Evolutionary conservation across 2,797 vertebrate genomes (phyloP).

Genomic region (Macrochelys suwanniensis): DNA sequence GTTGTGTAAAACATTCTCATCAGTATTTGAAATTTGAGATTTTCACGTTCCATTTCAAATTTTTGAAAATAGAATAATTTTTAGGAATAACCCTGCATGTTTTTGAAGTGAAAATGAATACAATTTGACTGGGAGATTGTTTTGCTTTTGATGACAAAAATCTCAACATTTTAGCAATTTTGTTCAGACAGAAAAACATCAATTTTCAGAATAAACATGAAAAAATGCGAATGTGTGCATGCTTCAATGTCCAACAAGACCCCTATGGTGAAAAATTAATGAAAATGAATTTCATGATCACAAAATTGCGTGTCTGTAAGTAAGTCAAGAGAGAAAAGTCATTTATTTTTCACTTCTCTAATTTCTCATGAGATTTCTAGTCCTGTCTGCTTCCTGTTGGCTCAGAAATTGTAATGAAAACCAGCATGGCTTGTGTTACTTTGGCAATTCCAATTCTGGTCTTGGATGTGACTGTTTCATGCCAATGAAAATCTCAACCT

Average conservation of each 20-base stretch:
- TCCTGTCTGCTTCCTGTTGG: neutral
- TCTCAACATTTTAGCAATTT: neutral
- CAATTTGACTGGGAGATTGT: neutral
- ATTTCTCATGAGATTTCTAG: neutral
- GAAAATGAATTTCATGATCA: neutral
- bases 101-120: neutral
- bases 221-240: neutral
- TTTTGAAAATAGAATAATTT: neutral
- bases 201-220: neutral
- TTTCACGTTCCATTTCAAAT: neutral
- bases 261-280: neutral
- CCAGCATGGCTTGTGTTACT: neutral
- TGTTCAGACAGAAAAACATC: neutral
- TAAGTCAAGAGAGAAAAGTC: neutral
- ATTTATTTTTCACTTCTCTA: neutral
- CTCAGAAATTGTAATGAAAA: neutral
- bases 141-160: neutral
- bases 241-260: neutral
- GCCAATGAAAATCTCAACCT: neutral
- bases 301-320: neutral
- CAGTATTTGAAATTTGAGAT: too few relatives aligned
- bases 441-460: neutral
- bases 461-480: neutral
- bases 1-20: neutral
- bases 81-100: neutral